Percentiles rank a stretch among this genome's conserved stretches.
These are phyloP conservation scores for Entomobrya proxima DNA, from an alignment of 2,888 invertebrate species.

Conservation along the genomic window DNA sequence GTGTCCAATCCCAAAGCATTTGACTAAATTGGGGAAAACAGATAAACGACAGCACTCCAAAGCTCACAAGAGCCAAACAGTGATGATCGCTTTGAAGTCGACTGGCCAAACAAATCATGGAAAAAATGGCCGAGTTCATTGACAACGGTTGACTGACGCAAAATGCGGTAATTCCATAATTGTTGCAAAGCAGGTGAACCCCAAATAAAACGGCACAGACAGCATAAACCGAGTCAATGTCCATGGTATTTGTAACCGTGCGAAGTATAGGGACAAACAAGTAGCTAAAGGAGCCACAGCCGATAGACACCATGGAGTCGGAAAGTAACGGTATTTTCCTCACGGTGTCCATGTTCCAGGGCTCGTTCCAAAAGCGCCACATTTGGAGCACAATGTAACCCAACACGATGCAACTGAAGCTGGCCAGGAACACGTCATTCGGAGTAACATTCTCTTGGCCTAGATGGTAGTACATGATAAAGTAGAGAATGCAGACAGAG, in stretches of 20 bases:
- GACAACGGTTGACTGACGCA: conserved; percentile 94
- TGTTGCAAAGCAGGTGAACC: conserved; percentile 92
- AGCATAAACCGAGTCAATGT: conserved; percentile 97
- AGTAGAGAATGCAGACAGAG: conserved; percentile 68
- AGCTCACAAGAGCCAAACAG: conserved; percentile 92
- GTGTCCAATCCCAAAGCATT: conserved; percentile 81
- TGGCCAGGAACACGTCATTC: conserved; percentile 25
- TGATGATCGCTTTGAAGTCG: conserved; percentile 90
- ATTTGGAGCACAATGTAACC: conserved; percentile 71
- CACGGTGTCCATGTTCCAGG: conserved; percentile 25
- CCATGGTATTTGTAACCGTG: conserved; percentile 96
- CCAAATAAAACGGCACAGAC: conserved; percentile 92
- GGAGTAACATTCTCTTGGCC: conserved; percentile 61
- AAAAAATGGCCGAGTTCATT: conserved; percentile 95
- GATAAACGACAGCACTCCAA: conserved; percentile 92
- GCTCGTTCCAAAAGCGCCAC: conserved; percentile 45
- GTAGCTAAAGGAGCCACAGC: conserved; percentile 46
- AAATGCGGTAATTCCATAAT: conserved; percentile 92
- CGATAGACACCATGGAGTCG: conserved; percentile 45
- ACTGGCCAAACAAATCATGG: conserved; percentile 95
- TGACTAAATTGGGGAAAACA: conserved; percentile 89
- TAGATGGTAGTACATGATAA: conserved; percentile 73
- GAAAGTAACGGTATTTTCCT: conserved; percentile 48
- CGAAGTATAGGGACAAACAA: conserved; percentile 84
- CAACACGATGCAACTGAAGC: conserved; percentile 47